Evolutionary conservation across 2,797 vertebrate species (phyloP), one percentile per base, ranked within the genome.

Genomic region (Helarctos malayanus): DNA sequence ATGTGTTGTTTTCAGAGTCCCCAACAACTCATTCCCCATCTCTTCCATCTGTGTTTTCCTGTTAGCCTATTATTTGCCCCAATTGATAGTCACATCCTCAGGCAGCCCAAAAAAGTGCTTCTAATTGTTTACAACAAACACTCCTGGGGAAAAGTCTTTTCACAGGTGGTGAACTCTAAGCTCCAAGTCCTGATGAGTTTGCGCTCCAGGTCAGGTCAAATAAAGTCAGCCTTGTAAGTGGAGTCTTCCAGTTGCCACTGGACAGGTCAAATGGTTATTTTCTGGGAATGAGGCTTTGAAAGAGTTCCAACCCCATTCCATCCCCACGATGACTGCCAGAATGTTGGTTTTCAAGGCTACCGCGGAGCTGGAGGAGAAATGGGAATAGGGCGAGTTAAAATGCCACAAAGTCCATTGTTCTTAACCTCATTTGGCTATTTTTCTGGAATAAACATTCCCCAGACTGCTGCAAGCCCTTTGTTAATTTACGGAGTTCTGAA

Each of bases 71-170:
- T 95, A 7, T 84, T 91, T 80, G 16, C 5, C 73, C 16, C 52
- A 63, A 29, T 12, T 89, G 59, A 86, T 56, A 81, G 19, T 68
- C 29, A 89, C 80, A 49, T 92, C 63, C 71, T 81, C 75, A 81
- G 45, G 65, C 45, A 94, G 59, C 89, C 59, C 41, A 89, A 95
- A 56, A 49, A 93, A 75, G 18, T 76, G 12, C 59, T 59, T 95
- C 6, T 90, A 71, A 71, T 65, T 81, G 65, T 94, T 94, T 94
- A 63, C 59, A 90, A 29, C 29, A 89, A 85, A 96, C 8, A 90
- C 9, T 82, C 27, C 23, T 81, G 18, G n/a, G 49, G 80, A 78
- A 92, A 86, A 92, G 19, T 25, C 49, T 89, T 89, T 88, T 92
- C n/a, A 32, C 2, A 69, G 29, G 61, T 92, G 4, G 7, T 96